phyloP scores from a whole-genome alignment of 2,888 invertebrate species.

The Conops quadrifasciatus region DNA sequence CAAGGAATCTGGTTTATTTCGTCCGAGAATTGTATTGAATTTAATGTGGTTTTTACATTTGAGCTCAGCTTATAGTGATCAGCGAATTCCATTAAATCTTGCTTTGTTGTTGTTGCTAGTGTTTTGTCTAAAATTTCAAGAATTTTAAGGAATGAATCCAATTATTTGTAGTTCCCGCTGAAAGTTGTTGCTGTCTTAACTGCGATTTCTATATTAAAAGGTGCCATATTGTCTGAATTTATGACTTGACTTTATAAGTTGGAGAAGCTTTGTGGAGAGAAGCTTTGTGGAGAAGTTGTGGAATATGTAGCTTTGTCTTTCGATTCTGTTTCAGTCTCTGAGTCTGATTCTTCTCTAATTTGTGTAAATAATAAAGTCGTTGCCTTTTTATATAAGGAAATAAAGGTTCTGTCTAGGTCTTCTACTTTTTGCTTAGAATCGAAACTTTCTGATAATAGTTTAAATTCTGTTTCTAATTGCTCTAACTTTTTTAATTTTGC shows the following conservation, averaged over 20 bases:
- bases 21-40: too few relatives aligned
- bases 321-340: not conserved
- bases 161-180: not conserved
- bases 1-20: too few relatives aligned
- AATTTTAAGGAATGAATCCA: conserved; percentile 7
- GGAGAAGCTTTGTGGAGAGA: too few relatives aligned
- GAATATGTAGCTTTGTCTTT: too few relatives aligned
- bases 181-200: not conserved
- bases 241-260: not conserved
- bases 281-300: too few relatives aligned
- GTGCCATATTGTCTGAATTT: not conserved
- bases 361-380: not conserved
- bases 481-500: too few relatives aligned
- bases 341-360: not conserved
- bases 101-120: too few relatives aligned
- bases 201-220: conserved; percentile 5
- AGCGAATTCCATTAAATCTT: too few relatives aligned
- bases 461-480: too few relatives aligned
- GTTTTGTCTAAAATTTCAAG: not conserved
- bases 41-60: not conserved
- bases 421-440: too few relatives aligned
- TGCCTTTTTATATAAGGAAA: not conserved
- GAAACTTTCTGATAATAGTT: too few relatives aligned
- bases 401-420: not conserved
- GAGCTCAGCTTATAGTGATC: too few relatives aligned